Evolutionary conservation across 2,113 vertebrate genomes (phyloP).

Genomic region (Apodemus speciosus): DNA sequence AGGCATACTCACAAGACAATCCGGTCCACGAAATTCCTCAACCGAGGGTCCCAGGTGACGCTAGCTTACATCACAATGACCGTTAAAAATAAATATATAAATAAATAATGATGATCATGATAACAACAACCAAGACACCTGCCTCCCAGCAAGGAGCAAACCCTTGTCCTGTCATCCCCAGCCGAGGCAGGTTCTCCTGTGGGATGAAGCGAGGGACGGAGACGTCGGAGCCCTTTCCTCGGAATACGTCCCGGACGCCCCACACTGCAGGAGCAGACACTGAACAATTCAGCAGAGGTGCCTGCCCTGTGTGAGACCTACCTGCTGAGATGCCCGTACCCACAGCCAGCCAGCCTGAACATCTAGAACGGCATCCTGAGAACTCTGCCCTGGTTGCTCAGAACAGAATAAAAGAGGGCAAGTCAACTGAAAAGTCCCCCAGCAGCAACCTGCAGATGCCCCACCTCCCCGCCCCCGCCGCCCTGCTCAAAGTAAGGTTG

Average conservation of each 20-base stretch:
- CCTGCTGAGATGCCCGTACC: not conserved
- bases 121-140: not conserved
- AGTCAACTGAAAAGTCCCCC: not conserved
- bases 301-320: not conserved
- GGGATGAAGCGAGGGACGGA: not conserved
- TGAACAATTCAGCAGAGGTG: not conserved
- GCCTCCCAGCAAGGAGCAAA: not conserved
- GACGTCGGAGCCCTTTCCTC: not conserved
- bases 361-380: not conserved
- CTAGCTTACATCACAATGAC: not conserved
- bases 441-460: too few species aligned
- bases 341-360: not conserved
- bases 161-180: not conserved
- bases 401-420: not conserved
- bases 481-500: not conserved
- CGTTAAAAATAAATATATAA: not conserved
- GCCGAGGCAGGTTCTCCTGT: not conserved
- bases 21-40: not conserved
- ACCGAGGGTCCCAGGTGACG: not conserved
- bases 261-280: not conserved
- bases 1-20: not conserved
- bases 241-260: not conserved
- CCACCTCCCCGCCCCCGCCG: not conserved
- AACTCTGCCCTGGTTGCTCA: not conserved
- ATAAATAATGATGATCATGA: not conserved